phyloP scores from a whole-genome alignment of 2,113 vertebrate genomes.

The Lepisosteus oculatus region DNA sequence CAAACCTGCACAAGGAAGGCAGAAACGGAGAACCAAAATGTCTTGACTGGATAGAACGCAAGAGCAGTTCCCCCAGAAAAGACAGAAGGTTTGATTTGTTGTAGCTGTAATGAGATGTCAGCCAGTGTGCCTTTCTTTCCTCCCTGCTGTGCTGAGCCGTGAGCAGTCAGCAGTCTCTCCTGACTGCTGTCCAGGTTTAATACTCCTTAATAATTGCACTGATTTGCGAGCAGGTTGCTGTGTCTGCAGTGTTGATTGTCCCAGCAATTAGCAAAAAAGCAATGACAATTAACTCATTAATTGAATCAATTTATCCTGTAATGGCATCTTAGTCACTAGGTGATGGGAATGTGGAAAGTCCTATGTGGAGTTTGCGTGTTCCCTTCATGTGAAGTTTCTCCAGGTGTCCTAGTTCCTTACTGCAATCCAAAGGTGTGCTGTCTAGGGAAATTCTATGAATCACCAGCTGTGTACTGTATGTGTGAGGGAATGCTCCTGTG shows the following conservation, averaged over 20 bases:
- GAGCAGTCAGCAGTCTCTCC: neutral
- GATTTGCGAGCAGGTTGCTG: neutral
- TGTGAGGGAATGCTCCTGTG: too few species aligned
- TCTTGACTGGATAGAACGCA: neutral
- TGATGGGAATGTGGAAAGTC: too few species aligned
- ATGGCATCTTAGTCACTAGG: too few species aligned
- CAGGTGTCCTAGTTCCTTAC: too few species aligned
- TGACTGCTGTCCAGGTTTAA: neutral
- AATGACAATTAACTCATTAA: neutral
- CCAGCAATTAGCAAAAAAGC: neutral
- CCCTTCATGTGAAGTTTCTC: too few species aligned
- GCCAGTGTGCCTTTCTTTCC: neutral
- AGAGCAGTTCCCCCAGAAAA: neutral
- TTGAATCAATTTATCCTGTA: neutral
- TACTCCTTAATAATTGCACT: constrained; percentile 1
- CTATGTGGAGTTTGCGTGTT: too few species aligned
- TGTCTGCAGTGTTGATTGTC: neutral
- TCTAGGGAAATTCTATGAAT: too few species aligned
- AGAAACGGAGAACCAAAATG: neutral
- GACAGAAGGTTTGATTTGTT: constrained; percentile 2
- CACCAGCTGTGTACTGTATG: too few species aligned
- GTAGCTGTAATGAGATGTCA: neutral
- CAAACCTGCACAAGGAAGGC: neutral
- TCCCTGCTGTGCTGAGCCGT: neutral
- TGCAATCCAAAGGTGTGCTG: too few species aligned